Evolutionary conservation across 2,888 invertebrate species (phyloP).

Genomic region (Parnassius mnemosyne): DNA sequence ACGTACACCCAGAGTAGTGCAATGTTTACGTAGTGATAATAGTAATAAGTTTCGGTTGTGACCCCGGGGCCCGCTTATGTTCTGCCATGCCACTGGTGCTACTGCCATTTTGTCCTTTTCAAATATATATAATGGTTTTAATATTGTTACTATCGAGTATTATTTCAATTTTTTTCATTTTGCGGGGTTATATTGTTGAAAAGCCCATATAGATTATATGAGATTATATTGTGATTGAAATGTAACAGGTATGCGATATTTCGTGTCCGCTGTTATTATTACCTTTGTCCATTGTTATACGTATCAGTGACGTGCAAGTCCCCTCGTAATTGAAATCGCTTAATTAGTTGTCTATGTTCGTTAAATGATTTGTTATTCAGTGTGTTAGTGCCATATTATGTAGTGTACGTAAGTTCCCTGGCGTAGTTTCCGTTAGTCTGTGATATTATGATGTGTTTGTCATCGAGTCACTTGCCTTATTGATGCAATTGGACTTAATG

Average conservation of each 20-base stretch:
- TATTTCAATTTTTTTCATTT: slow-evolving; percentile 59
- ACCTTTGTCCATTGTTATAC: slow-evolving; percentile 27
- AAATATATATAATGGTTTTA: slow-evolving; percentile 61
- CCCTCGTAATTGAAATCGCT: slow-evolving; percentile 1
- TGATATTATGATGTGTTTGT: slow-evolving; percentile 71
- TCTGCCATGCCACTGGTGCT: slow-evolving; percentile 57
- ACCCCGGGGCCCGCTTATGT: slow-evolving; percentile 56
- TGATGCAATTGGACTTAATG: slow-evolving; percentile 39
- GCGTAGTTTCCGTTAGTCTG: slow-evolving; percentile 72
- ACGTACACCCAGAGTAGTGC: slow-evolving; percentile 70
- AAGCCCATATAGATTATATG: slow-evolving; percentile 61
- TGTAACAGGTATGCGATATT: slow-evolving; percentile 60
- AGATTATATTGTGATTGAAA: slow-evolving; percentile 77
- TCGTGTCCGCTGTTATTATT: slow-evolving; percentile 20
- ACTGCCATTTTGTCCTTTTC: slow-evolving; percentile 59
- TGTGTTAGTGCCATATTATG: slow-evolving; percentile 74
- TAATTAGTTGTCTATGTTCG: slow-evolving; percentile 7
- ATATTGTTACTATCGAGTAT: slow-evolving; percentile 73
- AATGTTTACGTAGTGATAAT: slow-evolving; percentile 75
- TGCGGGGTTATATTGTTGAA: slow-evolving; percentile 65
- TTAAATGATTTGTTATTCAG: slow-evolving; percentile 50
- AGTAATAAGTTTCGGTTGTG: slow-evolving; percentile 80
- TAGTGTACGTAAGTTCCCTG: slow-evolving; percentile 63
- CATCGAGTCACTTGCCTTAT: slow-evolving; percentile 63
- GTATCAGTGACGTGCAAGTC: slow-evolving; percentile 19